A percentile compares a stretch with the other conserved stretches of the same genome.
Conservation (phyloP, 2,797 vertebrate species). For the Discoglossus pictus region DNA sequence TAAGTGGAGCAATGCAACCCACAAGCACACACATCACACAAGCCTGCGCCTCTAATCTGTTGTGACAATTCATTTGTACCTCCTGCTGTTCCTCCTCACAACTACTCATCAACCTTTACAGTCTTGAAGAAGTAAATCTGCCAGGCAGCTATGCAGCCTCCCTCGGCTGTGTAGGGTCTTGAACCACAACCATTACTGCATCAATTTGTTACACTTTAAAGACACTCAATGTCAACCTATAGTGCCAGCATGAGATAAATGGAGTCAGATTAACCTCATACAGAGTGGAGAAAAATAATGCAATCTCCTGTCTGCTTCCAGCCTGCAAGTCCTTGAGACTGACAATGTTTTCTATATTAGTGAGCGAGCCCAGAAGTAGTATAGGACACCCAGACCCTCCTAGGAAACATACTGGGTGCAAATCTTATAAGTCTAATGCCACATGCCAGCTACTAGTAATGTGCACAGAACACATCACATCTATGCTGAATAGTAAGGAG, state of each 20-base stretch:
- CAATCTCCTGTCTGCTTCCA: constrained; percentile 30
- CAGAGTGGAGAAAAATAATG: constrained; percentile 29
- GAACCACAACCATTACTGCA: constrained; percentile 36
- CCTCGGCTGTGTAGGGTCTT: constrained; percentile 39
- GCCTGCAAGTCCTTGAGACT: constrained; percentile 25
- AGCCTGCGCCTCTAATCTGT: constrained; percentile 38
- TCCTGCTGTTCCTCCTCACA: constrained; percentile 39
- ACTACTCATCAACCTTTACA: constrained; percentile 25
- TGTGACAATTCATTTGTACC: constrained; percentile 44
- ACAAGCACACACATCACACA: neutral
- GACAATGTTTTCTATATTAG: constrained; percentile 18
- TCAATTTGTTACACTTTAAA: constrained; percentile 52
- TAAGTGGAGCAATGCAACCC: neutral
- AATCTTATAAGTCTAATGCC: too few species aligned
- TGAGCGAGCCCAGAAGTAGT: too few species aligned
- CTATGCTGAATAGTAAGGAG: too few species aligned
- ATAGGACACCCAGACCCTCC: too few species aligned
- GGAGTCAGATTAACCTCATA: constrained; percentile 43
- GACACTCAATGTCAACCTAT: constrained; percentile 45
- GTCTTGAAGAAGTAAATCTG: constrained; percentile 17
- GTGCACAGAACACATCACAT: too few species aligned
- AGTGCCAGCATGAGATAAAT: constrained; percentile 42
- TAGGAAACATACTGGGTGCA: too few species aligned
- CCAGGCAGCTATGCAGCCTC: constrained; percentile 18
- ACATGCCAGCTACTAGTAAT: too few species aligned